Conservation (phyloP, 2,797 vertebrate genomes). For the Muscicapa comitata region DNA sequence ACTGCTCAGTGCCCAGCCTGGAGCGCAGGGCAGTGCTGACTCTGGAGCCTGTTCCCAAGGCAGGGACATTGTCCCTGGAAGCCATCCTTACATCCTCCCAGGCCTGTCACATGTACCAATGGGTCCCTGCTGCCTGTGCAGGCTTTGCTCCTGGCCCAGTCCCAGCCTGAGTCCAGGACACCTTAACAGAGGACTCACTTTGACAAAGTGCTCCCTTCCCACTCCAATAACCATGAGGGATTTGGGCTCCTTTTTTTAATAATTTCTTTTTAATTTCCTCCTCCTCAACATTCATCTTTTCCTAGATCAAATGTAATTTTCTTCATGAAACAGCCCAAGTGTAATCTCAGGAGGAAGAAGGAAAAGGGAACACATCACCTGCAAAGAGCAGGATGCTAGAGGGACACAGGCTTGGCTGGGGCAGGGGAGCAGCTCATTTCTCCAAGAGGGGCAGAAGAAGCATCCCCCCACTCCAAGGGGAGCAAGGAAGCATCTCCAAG, state of each 20-base stretch:
- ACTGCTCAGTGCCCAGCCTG: accelerated
- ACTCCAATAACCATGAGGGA: conserved; percentile 32
- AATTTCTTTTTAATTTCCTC: conserved; percentile 48
- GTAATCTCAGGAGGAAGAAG: background rate
- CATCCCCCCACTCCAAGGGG: background rate
- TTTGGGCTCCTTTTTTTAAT: background rate
- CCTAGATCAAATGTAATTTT: conserved; percentile 35
- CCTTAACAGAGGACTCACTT: conserved; percentile 1
- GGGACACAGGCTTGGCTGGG: background rate
- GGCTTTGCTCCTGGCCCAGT: background rate
- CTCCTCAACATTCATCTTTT: conserved; percentile 23
- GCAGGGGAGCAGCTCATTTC: background rate
- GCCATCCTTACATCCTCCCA: background rate
- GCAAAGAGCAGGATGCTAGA: background rate
- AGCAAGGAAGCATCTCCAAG: background rate
- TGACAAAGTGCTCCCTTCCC: conserved; percentile 50
- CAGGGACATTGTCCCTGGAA: background rate
- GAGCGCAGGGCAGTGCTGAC: background rate
- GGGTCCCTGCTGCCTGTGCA: background rate
- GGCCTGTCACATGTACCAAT: accelerated
- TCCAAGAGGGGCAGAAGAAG: background rate
- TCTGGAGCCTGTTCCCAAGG: background rate
- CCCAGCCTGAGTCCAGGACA: background rate
- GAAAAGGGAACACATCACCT: background rate
- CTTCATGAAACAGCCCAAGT: background rate